Base-by-base conservation (phyloP, 2,113 vertebrate genomes). In the Thalassarche chlororhynchos region DNA sequence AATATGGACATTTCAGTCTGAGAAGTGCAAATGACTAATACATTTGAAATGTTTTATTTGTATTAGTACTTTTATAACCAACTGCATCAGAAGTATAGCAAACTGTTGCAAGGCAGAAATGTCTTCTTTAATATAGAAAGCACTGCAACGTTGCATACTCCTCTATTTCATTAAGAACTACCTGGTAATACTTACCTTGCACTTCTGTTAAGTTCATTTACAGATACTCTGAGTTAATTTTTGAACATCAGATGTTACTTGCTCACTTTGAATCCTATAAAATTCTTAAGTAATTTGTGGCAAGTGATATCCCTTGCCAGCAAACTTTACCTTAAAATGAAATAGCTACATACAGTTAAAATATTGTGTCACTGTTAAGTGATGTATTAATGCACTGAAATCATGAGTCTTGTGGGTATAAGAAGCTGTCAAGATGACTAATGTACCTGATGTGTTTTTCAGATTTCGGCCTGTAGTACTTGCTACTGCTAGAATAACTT, bases 91-190 rank as follows among this genome's bases (percentile, higher is more conserved):
- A 83, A 60, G 24, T 46, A 23, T 4, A 78, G 47, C 2, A 1
- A 51, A 17, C 20, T 61, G 31, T 65, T 80, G 62, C n/a, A 61
- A 54, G 20, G 68, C 42, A 90, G 26, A 51, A 81, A 5, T 47
- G 21, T 4, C 13, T 46, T 16, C 4, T 44, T 80, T 28, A 44
- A 5, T 65, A 9, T 5, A 17, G 77, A 75, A 84, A 72, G 23
- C 20, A 4, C 17, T 28, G 25, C 14, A 6, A 2, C 20, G 8
- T 28, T 82, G 28, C 10, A 0, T 29, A 1, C 17, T 61, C 4
- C 12, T n/a, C 11, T 26, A 1, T 17, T 57, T 38, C 17, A 4
- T 44, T 34, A 28, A 32, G 9, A 71, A n/a, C 82, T 71, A 32
- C 17, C 13, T 71, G 9, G 9, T 40, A 49, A 21, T 60, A 61